Percentiles rank a stretch among this genome's conserved stretches.
phyloP scores from a whole-genome alignment of 2,113 vertebrate species.

The Ophiodon elongatus region DNA sequence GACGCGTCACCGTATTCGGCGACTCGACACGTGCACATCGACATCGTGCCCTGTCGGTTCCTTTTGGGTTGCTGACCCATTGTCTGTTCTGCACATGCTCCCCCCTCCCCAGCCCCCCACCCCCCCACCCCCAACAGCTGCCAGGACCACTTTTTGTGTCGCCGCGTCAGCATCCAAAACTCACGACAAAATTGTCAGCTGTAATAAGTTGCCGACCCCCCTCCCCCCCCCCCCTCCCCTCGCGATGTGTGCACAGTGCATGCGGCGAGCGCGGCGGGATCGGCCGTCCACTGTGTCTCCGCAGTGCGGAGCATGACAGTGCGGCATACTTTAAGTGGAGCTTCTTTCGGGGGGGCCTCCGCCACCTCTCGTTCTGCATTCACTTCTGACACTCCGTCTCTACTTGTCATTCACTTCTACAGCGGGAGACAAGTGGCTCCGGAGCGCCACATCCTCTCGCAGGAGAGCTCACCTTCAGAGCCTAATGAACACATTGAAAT shows the following conservation, averaged over 20 bases:
- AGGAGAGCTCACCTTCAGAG: constrained; percentile 74
- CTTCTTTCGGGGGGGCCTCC: constrained; percentile 11
- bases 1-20: background rate
- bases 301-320: background rate
- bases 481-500: constrained; percentile 81
- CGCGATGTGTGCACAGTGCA: too few relatives aligned
- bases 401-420: constrained; percentile 64
- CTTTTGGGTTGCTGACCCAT: constrained; percentile 25
- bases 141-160: constrained; percentile 18
- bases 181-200: background rate
- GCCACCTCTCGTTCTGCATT: constrained; percentile 19
- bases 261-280: too few relatives aligned
- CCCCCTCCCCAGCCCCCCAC: too few relatives aligned
- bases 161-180: constrained; percentile 8
- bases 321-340: background rate
- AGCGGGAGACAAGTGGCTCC: constrained; percentile 63
- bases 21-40: background rate
- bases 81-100: constrained; percentile 30
- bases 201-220: background rate
- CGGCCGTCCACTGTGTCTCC: background rate
- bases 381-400: constrained; percentile 36
- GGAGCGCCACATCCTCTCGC: constrained; percentile 65
- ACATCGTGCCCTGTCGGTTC: background rate
- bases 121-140: constrained; percentile 38
- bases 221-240: too few relatives aligned